Conservation (phyloP, 2,113 vertebrate species). For the Tiliqua scincoides region DNA sequence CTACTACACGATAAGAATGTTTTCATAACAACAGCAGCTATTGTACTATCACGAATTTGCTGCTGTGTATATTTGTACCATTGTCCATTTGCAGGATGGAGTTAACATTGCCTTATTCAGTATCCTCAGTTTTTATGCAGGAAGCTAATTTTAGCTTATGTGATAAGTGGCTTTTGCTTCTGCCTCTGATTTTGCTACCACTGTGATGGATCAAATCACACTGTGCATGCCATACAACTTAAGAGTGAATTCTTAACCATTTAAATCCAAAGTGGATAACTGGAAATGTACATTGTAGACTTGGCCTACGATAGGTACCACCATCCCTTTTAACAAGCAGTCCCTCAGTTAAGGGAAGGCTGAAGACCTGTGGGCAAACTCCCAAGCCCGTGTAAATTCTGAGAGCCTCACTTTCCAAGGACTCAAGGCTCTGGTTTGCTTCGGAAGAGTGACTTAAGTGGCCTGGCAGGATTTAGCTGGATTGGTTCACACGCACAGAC, state of each 20-base stretch:
- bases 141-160: slow-evolving; percentile 10
- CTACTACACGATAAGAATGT: background rate
- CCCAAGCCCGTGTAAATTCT: too few relatives aligned
- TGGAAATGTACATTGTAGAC: background rate
- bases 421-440: too few relatives aligned
- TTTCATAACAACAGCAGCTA: background rate
- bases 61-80: background rate
- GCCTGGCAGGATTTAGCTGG: too few relatives aligned
- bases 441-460: too few relatives aligned
- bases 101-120: background rate
- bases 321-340: too few relatives aligned
- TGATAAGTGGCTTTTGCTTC: background rate
- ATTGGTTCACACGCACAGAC: too few relatives aligned
- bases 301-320: background rate
- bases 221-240: background rate
- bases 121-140: background rate
- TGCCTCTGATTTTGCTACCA: slow-evolving; percentile 20
- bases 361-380: too few relatives aligned
- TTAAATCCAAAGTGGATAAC: slow-evolving; percentile 13
- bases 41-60: background rate
- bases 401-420: too few relatives aligned
- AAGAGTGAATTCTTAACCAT: background rate
- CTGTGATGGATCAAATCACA: background rate
- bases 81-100: slow-evolving; percentile 3
- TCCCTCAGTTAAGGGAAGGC: too few relatives aligned